Evolutionary conservation across 2,888 invertebrate genomes (phyloP), one percentile per base, ranked within the genome.

Genomic region (Drosophila neonasuta): DNA sequence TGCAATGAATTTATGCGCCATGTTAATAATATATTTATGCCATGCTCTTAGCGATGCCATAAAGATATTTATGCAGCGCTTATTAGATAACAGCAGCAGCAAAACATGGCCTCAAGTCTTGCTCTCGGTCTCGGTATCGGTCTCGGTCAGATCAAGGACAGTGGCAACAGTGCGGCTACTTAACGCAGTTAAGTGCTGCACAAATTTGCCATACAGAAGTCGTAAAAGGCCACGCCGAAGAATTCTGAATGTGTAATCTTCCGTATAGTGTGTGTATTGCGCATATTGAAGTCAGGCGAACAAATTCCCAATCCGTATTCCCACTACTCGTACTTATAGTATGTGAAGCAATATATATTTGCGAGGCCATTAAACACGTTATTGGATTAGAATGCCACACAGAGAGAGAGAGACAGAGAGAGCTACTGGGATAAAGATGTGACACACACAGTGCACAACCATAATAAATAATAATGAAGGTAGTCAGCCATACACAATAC

Each of bases 301-400:
- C 39, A 41, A 41, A 41, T 41, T 41, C 39, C 13, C 29, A 34
- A 52, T 39, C 46, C 63, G 45, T 60, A 50, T 54, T 55, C 41
- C 41, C 50, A 57, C 44, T 58, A 50, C 45, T 52, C 29, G 29
- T 52, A 41, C 30, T 41, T 52, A 30, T 39, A 34, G 34, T 34
- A n/a, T 60, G 56, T 59, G 46, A 51, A 61, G 65, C 69, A 79
- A 83, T 86, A 75, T 72, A 86, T 86, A 83, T 83, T 83, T 86
- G 82, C 75, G 73, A 84, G 71, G 71, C 80, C 83, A 86, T 83
- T 83, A 81, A 74, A 58, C 82, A 79, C 68, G 46, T 71, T 69
- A 71, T 72, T 77, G 71, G 68, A 69, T 65, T 57, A 56, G 65
- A 61, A 56, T 39, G 45, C 20, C 55, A 61, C 20, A 61, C 34